A percentile compares a stretch with the other conserved stretches of the same genome.
phyloP scores from a whole-genome alignment of 1,140 invertebrate genomes.

The Leptonema lineaticorne region DNA sequence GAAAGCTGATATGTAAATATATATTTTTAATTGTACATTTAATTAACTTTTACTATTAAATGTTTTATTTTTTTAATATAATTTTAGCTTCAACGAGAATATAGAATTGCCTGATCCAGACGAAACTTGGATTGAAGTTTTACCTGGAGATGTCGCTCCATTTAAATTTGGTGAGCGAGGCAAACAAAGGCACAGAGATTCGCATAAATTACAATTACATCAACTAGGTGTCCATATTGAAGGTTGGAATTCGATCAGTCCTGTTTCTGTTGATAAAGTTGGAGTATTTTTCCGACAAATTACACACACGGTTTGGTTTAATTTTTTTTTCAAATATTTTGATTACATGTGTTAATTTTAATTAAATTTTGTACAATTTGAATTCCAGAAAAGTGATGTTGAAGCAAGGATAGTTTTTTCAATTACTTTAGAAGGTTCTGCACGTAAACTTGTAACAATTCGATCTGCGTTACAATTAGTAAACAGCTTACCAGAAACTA shows the following conservation, averaged over 20 bases:
- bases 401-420: slow-evolving; percentile 81
- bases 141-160: slow-evolving; percentile 69
- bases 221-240: slow-evolving; percentile 86
- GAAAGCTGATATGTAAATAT: slow-evolving; percentile 51
- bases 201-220: slow-evolving; percentile 75
- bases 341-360: background rate
- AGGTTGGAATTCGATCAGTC: slow-evolving; percentile 83
- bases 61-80: background rate
- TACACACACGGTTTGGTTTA: slow-evolving; percentile 49
- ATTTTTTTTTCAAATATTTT: background rate
- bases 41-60: background rate
- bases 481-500: slow-evolving; percentile 72
- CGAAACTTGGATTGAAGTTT: slow-evolving; percentile 66
- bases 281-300: slow-evolving; percentile 90
- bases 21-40: background rate
- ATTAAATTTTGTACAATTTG: background rate
- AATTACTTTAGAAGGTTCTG: slow-evolving; percentile 88
- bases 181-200: slow-evolving; percentile 73
- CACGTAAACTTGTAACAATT: slow-evolving; percentile 93
- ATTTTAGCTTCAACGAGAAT: slow-evolving; percentile 38
- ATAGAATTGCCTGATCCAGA: slow-evolving; percentile 44
- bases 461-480: slow-evolving; percentile 82
- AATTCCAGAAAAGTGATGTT: slow-evolving; percentile 47
- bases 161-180: slow-evolving; percentile 83
- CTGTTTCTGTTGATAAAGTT: slow-evolving; percentile 93